Evolutionary conservation across 2,113 vertebrate species (phyloP).

Genomic region (Cromileptes altivelis): DNA sequence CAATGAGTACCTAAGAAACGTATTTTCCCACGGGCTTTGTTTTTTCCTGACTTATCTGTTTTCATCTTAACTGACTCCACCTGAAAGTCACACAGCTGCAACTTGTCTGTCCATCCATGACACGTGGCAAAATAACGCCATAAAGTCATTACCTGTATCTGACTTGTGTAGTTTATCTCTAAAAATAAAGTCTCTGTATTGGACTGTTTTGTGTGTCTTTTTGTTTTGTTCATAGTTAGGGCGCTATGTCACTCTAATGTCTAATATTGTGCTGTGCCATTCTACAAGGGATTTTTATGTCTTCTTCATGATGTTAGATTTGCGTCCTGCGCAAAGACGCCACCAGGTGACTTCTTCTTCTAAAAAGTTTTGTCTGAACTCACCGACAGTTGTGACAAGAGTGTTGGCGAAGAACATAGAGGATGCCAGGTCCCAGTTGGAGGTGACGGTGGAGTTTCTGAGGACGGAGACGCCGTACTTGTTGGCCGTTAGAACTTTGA

Average conservation of each 20-base stretch:
- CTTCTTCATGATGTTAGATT: neutral
- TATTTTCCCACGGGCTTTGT: neutral
- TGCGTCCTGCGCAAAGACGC: constrained; percentile 27
- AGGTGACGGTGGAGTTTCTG: constrained; percentile 77
- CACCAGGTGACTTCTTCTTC: neutral
- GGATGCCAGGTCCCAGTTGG: constrained; percentile 89
- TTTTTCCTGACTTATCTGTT: neutral
- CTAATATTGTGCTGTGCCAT: too few species aligned
- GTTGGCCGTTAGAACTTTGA: constrained; percentile 85
- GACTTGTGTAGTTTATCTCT: too few species aligned
- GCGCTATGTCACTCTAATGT: neutral
- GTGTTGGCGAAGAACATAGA: constrained; percentile 94
- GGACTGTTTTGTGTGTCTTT: too few species aligned
- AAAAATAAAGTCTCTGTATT: neutral
- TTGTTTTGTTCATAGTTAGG: neutral
- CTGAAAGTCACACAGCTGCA: constrained; percentile 12
- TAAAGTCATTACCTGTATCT: accelerated
- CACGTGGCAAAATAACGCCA: constrained; percentile 32
- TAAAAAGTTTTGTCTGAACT: constrained; percentile 52
- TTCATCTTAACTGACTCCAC: neutral
- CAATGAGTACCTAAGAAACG: neutral
- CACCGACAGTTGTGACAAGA: constrained; percentile 93
- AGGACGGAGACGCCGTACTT: constrained; percentile 87
- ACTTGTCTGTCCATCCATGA: neutral
- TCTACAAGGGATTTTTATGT: neutral